Base-by-base conservation (phyloP, 2,113 vertebrate species). In the Mastomys coucha region DNA sequence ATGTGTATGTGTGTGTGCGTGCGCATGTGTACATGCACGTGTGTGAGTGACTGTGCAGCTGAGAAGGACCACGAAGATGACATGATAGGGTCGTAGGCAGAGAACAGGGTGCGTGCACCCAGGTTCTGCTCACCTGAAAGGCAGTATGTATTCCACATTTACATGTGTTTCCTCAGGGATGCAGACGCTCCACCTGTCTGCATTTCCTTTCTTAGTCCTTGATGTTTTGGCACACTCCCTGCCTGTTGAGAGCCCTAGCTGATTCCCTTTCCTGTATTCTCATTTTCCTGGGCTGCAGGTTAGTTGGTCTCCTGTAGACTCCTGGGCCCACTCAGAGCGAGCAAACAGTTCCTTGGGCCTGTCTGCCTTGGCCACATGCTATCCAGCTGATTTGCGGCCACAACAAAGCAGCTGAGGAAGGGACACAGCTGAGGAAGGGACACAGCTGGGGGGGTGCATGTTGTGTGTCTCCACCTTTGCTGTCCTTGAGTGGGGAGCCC, bases 351-450 rank as follows among this genome's bases (percentile, higher is more conserved):
- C 70, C 65, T n/a, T 53, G 24, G n/a, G n/a, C 86, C 88, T 63
- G 65, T 36, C 56, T 75, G 65, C 76, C 19, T 80, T 76, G n/a
- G 39, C 63, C 65, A 1, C 11, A 17, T 5, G 0, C 33, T 13
- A 14, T 56, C 58, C 60, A 53, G 16, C 14, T 36, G 53, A 45
- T 2, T 22, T 4, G 2, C 3, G 2, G 58, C 33, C 1, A 0
- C 2, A 1, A 2, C 16, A 70, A 60, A 42, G 26, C 2, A 45
- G 31, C 87, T 19, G 63, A 51, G 3, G 28, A 60, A 14, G 42
- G 73, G 20, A 31, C 17, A 7, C 7, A 1, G 19, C 13, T 8
- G 5, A 13, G 53, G 51, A 53, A 53, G 39, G 72, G 19, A 33
- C 16, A 6, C 7, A 1, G 12, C 12, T 10, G n/a, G 45, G 45